Conservation (phyloP, 2,888 invertebrate species). For the Crematogaster levior region DNA sequence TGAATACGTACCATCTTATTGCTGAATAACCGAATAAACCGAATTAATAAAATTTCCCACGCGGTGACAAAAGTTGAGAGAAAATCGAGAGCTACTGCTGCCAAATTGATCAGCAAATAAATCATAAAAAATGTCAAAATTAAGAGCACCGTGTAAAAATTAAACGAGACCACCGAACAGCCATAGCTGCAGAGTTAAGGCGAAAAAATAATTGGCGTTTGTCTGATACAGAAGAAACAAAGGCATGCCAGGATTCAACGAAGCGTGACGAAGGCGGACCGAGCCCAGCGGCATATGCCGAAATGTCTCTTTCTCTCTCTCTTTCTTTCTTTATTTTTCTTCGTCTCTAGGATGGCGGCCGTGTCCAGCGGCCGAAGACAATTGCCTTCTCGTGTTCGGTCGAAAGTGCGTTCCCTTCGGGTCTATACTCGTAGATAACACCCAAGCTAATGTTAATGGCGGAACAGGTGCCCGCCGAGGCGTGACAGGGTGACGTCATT, state of each 20-base stretch:
- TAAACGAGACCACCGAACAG: not conserved
- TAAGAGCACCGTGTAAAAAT: not conserved
- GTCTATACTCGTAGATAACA: conserved; percentile 71
- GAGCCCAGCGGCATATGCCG: conserved; percentile 62
- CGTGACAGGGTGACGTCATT: conserved; percentile 84
- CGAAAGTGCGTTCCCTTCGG: conserved; percentile 66
- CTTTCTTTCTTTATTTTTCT: not conserved
- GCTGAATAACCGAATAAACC: not conserved
- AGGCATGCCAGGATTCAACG: conserved; percentile 55
- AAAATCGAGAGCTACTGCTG: not conserved
- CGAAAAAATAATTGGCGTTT: conserved; percentile 50
- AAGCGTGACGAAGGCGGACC: conserved; percentile 57
- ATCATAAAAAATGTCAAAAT: not conserved
- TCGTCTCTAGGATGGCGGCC: conserved; percentile 58
- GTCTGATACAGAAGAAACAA: conserved; percentile 39
- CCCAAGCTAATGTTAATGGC: conserved; percentile 80
- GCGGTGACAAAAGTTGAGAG: not conserved
- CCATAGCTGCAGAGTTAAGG: not conserved
- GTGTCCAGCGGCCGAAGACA: conserved; percentile 68
- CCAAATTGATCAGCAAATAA: not conserved
- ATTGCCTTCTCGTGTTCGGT: conserved; percentile 73
- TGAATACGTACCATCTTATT: not conserved
- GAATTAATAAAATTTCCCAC: not conserved
- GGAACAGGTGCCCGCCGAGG: conserved; percentile 82
- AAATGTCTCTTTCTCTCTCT: conserved; percentile 58